Evolutionary conservation across 1,140 invertebrate species (phyloP), one percentile per base, ranked within the genome.

Genomic region (Penaeus japonicus): DNA sequence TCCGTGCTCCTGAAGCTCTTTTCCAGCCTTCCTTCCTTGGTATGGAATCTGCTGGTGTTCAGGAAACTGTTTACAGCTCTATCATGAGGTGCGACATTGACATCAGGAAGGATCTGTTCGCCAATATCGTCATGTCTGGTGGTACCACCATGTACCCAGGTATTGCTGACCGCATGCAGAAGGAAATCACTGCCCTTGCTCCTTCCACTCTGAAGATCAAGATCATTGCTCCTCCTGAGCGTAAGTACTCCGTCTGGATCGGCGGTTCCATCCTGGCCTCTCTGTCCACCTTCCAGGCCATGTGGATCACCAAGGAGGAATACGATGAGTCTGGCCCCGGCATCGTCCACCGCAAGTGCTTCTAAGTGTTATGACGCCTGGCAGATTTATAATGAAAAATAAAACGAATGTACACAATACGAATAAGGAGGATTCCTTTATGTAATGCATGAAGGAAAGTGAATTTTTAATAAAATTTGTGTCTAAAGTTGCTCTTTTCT

Each of bases 261-360:
- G 62, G 24, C 35, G 85, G 47, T 77, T 57, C 90, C 96, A 96
- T 92, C 96, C 96, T 89, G 91, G 96, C 96, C 89, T 97, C 96
- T 73, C 93, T 97, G 32, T 96, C 96, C 91, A 97, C 96, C 93
- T 97, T 97, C 96, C 96, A 97, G 93, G 96, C 96, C 94, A 96
- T 96, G 96, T 97, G 97, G 97, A 97, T 98, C 94, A 97, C 96
- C 91, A 94, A 94, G 91, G 93, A 94, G 91, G 94, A 95, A 91
- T 94, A 94, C 92, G 94, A 94, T 91, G 94, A 94, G 91, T 94
- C 93, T 87, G 94, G 94, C 55, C 62, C 62, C n/a, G 62, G 62
- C 94, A 70, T 70, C 91, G 94, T 94, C 87, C 94, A 94, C 91
- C 91, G 94, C 89, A 95, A 94, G 90, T 94, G 94, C 91, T 94